These are phyloP conservation scores for Reticulitermes lucifugus DNA, from an alignment of 2,888 invertebrate species.

Conservation along the genomic window DNA sequence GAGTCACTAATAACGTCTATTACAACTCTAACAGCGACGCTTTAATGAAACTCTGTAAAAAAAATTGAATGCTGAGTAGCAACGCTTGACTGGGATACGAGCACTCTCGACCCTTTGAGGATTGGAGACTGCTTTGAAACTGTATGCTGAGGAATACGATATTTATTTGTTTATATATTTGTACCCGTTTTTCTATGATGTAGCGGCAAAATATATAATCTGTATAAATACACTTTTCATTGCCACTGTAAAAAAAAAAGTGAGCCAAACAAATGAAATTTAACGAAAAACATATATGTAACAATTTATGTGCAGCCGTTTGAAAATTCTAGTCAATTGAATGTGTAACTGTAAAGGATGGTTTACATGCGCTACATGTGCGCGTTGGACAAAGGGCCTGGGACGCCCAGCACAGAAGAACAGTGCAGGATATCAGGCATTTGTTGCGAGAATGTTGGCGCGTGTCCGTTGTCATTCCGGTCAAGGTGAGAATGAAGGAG, in stretches of 20 bases:
- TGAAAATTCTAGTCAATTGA: slow-evolving; percentile 45
- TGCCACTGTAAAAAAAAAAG: not conserved
- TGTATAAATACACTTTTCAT: slow-evolving; percentile 25
- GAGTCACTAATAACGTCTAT: slow-evolving; percentile 13
- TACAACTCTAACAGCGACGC: slow-evolving; percentile 11
- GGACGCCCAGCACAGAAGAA: not conserved
- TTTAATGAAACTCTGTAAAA: not conserved
- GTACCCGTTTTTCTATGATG: not conserved
- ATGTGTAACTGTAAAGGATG: slow-evolving; percentile 40
- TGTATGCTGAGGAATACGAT: not conserved
- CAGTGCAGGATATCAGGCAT: not conserved
- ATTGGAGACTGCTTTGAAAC: not conserved
- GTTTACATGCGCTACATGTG: not conserved
- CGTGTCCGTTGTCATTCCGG: not conserved
- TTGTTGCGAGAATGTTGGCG: slow-evolving; percentile 21
- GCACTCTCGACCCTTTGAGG: slow-evolving; percentile 9
- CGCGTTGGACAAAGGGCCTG: too few species aligned
- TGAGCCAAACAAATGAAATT: not conserved
- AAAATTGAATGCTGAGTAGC: slow-evolving; percentile 7
- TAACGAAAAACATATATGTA: not conserved
- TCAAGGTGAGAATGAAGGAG: not conserved
- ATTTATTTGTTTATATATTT: not conserved
- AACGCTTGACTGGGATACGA: not conserved
- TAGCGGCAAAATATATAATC: slow-evolving; percentile 25
- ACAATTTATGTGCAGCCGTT: not conserved